A percentile compares a stretch with the other conserved stretches of the same genome.
phyloP scores from a whole-genome alignment of 2,113 vertebrate genomes.

The Cathartes aura region DNA sequence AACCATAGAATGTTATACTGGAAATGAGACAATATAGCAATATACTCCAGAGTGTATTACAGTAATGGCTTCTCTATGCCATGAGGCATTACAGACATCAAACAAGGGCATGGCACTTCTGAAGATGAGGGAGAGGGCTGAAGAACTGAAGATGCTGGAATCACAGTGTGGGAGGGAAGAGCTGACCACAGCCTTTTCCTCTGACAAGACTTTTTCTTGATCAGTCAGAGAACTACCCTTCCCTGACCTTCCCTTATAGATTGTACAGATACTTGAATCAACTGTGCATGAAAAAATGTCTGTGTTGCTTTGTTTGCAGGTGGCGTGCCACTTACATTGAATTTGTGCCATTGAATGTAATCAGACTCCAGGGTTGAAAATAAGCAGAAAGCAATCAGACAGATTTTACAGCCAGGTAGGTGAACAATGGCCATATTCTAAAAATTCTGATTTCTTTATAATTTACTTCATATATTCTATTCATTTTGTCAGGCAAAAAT shows the following conservation, averaged over 20 bases:
- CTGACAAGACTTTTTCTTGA: constrained; percentile 19
- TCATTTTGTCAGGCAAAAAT: not conserved
- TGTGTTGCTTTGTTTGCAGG: not conserved
- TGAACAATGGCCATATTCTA: not conserved
- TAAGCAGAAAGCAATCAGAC: not conserved
- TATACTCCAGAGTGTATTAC: not conserved
- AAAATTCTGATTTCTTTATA: not conserved
- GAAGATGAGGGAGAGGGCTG: not conserved
- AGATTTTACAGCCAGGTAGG: not conserved
- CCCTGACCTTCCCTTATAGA: constrained; percentile 58
- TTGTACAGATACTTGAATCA: constrained; percentile 41
- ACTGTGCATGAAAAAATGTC: constrained; percentile 20
- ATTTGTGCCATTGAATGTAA: not conserved
- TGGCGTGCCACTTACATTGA: not conserved
- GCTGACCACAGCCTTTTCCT: constrained; percentile 59
- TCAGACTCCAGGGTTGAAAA: not conserved
- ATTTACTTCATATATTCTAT: not conserved
- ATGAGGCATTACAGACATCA: not conserved
- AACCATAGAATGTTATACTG: not conserved
- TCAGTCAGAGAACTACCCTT: not conserved
- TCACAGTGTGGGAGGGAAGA: not conserved
- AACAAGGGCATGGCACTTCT: not conserved
- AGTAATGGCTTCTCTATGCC: not conserved
- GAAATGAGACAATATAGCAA: not conserved
- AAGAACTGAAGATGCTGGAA: not conserved